Conservation (phyloP, 2,797 vertebrate genomes). For the Todus mexicanus region DNA sequence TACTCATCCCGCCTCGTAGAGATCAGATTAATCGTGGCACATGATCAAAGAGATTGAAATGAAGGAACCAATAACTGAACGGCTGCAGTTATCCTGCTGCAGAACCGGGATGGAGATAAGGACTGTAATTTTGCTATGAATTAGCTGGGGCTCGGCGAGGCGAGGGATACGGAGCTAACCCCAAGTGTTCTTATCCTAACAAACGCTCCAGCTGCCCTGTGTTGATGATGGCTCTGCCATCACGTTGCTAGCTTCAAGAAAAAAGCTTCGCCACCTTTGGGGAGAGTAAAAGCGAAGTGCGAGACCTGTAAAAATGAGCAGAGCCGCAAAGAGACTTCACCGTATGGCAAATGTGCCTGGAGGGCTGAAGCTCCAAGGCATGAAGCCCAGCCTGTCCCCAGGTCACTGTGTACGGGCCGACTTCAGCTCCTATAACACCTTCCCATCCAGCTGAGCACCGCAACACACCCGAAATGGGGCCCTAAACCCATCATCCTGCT, state of each 20-base stretch:
- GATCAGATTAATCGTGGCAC: constrained; percentile 14
- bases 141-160: neutral
- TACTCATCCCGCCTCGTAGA: constrained; percentile 4
- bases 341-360: rapidly evolving
- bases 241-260: neutral
- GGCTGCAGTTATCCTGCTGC: neutral
- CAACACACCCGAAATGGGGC: rapidly evolving
- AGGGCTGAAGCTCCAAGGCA: neutral
- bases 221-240: neutral
- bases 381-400: rapidly evolving
- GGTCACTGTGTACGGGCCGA: rapidly evolving
- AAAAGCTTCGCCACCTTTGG: neutral
- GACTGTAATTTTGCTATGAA: neutral
- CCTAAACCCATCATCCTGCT: neutral
- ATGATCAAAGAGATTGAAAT: constrained; percentile 11
- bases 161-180: neutral
- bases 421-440: neutral
- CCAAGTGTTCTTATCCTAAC: neutral
- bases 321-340: neutral
- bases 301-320: neutral
- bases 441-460: neutral
- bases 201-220: neutral
- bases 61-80: neutral
- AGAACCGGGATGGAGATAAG: neutral
- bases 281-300: neutral